A percentile compares a stretch with the other conserved stretches of the same genome.
These are phyloP conservation scores for Theretra japonica DNA, from an alignment of 2,888 invertebrate genomes.

Conservation along the genomic window DNA sequence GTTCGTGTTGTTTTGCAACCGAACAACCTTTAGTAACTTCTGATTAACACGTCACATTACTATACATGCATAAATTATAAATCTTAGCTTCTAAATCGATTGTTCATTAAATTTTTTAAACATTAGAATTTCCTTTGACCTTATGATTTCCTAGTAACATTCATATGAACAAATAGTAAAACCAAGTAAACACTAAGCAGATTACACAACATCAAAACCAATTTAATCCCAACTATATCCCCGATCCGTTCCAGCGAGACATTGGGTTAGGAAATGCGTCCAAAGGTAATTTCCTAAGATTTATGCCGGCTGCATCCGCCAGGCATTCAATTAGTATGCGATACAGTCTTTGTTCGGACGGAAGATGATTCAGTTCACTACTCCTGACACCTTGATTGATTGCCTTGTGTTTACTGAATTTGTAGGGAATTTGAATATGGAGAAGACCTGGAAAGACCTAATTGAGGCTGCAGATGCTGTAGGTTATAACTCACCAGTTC, in stretches of 20 bases:
- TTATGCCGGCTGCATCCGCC: slow-evolving; percentile 40
- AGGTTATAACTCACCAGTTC: no score
- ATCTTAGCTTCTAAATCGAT: no score
- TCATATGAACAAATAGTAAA: not conserved
- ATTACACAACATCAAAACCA: slow-evolving; percentile 3
- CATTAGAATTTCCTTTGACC: no score
- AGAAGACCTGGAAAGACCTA: not conserved
- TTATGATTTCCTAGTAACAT: no score
- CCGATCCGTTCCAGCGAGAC: slow-evolving; percentile 7
- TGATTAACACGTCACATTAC: no score
- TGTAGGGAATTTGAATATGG: not conserved
- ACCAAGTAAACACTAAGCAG: not conserved
- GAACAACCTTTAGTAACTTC: no score
- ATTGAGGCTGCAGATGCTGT: no score
- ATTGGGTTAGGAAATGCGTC: slow-evolving; percentile 16
- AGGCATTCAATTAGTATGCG: slow-evolving; percentile 41
- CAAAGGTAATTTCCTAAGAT: slow-evolving; percentile 41
- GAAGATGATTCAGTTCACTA: slow-evolving; percentile 29
- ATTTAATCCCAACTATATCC: slow-evolving; percentile 13
- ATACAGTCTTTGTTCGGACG: slow-evolving; percentile 27
- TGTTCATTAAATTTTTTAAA: no score
- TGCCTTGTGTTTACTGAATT: slow-evolving; percentile 1
- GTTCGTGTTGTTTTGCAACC: no score
- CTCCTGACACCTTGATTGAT: slow-evolving; percentile 29
- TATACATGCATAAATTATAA: no score